Conservation (phyloP, 2,888 invertebrate genomes). For the Idaea biselata region DNA sequence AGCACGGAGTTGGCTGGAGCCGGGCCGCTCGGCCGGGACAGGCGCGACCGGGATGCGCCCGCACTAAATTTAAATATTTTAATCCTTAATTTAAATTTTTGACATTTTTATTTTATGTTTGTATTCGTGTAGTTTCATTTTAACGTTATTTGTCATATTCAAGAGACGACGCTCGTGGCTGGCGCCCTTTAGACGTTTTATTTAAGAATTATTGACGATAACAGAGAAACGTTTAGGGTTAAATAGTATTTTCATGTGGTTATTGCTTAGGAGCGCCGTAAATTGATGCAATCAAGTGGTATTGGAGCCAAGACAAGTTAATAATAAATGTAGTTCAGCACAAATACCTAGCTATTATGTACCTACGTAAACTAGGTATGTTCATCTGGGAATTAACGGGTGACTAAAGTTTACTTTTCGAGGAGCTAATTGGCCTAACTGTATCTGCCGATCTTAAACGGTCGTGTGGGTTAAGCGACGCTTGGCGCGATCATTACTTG, state of each 20-base stretch:
- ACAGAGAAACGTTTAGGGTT: conserved; percentile 30
- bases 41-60: conserved; percentile 65
- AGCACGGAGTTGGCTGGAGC: conserved; percentile 15
- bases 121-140: conserved; percentile 79
- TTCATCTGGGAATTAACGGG: too few relatives aligned
- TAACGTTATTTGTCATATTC: conserved; percentile 80
- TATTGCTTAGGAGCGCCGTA: neutral
- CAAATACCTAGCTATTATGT: conserved; percentile 8
- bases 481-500: too few relatives aligned
- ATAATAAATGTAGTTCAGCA: conserved; percentile 5
- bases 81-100: conserved; percentile 82
- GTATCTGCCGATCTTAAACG: too few relatives aligned
- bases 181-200: conserved; percentile 66
- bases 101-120: conserved; percentile 81
- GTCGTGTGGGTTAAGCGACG: too few relatives aligned
- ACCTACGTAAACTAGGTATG: too few relatives aligned
- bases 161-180: conserved; percentile 64
- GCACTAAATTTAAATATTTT: conserved; percentile 81
- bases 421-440: too few relatives aligned
- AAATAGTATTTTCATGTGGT: conserved; percentile 2
- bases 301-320: neutral
- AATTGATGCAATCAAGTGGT: neutral
- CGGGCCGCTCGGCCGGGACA: conserved; percentile 32
- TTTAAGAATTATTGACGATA: conserved; percentile 49
- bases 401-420: too few relatives aligned